Base-by-base conservation (phyloP, 2,888 invertebrate genomes). In the Eristalinus sepulchralis region DNA sequence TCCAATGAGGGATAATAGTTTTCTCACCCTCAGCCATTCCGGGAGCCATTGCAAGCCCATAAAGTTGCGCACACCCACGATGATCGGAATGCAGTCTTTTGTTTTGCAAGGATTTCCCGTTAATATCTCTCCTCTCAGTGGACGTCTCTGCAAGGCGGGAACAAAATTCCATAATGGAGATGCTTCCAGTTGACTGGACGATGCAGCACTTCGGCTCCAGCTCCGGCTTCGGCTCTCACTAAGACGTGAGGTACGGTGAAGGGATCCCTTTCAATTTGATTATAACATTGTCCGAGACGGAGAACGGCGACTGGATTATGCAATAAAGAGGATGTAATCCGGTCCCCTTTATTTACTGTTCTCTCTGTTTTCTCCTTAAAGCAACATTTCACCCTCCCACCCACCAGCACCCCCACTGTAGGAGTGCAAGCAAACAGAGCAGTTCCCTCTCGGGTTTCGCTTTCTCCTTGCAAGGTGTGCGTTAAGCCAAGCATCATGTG, bases 241-340 rank as follows among this genome's bases (percentile, higher is more conserved):
- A 11, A 36, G n/a, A 47, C n/a, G 39, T 47, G n/a, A 5, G n/a
- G 39, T n/a, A 47, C n/a, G 47, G 47, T 8, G 47, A n/a, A 47
- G 8, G 47, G 47, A 70, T 60, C 24, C 59, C 39, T 60, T 60
- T 71, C 59, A 60, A 71, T 60, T 60, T 24, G 39, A 60, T 72
- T 60, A 71, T 62, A 20, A 47, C 47, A 20, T 24, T 24, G 47
- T 47, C 22, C 20, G 13, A 53, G 62, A 53, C 33, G 33, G 20
- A 33, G 22, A 33, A 10, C 5, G 34, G 63, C 5, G 34, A 73
- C 47, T 47, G 47, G 47, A 73, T 73, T 73, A 73, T 73, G 62
- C 55, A 73, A 73, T 63, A 63, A 73, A 55, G 55, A 53, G 47
- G 33, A 72, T 62, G 62, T 72, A 53, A 72, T 72, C 47, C 62